Conservation (phyloP, 2,888 invertebrate species). For the Electrophaes corylata region DNA sequence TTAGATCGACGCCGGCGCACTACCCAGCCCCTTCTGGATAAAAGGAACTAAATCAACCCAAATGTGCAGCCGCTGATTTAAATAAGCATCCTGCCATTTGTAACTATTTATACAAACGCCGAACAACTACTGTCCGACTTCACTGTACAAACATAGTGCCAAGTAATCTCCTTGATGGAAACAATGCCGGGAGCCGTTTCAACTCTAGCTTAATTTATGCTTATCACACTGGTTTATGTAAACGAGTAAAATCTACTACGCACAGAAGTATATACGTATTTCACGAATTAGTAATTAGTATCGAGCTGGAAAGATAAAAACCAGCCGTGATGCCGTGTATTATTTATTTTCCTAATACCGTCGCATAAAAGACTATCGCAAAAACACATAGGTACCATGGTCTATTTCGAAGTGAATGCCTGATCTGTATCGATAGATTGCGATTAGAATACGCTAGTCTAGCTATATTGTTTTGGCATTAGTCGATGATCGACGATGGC, state of each 20-base stretch:
- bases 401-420: too few relatives aligned
- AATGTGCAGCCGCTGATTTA: slow-evolving; percentile 41
- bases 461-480: slow-evolving; percentile 24
- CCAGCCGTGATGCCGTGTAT: too few relatives aligned
- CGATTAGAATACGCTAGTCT: not conserved
- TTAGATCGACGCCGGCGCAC: slow-evolving; percentile 66
- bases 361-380: too few relatives aligned
- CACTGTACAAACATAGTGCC: slow-evolving; percentile 5
- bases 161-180: not conserved
- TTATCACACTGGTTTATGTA: not conserved
- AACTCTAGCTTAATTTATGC: not conserved
- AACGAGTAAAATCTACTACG: not conserved
- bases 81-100: slow-evolving; percentile 44
- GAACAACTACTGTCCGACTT: slow-evolving; percentile 1
- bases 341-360: too few relatives aligned
- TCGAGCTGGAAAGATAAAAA: too few relatives aligned
- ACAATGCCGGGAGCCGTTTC: not conserved
- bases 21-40: slow-evolving; percentile 60
- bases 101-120: slow-evolving; percentile 26
- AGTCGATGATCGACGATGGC: slow-evolving; percentile 27
- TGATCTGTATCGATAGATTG: too few relatives aligned
- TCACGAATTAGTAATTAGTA: too few relatives aligned
- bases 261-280: too few relatives aligned
- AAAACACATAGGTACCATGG: too few relatives aligned
- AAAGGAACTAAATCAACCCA: slow-evolving; percentile 52